phyloP scores from a whole-genome alignment of 2,888 invertebrate species.

The Camponotus fellah region DNA sequence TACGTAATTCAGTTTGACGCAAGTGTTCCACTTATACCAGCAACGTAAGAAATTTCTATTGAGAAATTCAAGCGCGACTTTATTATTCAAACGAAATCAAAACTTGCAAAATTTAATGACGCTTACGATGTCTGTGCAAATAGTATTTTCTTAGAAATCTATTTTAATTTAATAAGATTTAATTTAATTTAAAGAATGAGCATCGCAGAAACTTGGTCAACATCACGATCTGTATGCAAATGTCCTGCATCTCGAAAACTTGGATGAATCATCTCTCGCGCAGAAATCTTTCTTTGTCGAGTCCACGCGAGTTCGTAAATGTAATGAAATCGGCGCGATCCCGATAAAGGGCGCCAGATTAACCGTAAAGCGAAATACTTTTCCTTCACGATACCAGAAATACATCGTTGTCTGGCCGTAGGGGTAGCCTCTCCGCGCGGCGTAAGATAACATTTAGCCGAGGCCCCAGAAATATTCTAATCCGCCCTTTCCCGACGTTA shows the following conservation, averaged over 20 bases:
- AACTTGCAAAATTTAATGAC: conserved; percentile 28
- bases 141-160: conserved; percentile 16
- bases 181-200: conserved; percentile 31
- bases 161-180: conserved; percentile 10
- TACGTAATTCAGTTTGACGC: conserved; percentile 2
- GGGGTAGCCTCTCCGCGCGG: conserved; percentile 55
- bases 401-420: conserved; percentile 52
- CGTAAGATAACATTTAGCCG: conserved; percentile 80
- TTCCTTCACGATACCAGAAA: conserved; percentile 55
- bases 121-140: conserved; percentile 38
- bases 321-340: conserved; percentile 60
- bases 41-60: conserved; percentile 19
- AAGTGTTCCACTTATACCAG: not conserved
- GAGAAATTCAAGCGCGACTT: conserved; percentile 33
- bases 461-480: conserved; percentile 81
- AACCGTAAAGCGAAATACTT: conserved; percentile 51
- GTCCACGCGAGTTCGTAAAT: conserved; percentile 67
- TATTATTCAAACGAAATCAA: conserved; percentile 45
- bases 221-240: conserved; percentile 42
- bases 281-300: conserved; percentile 32
- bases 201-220: conserved; percentile 25
- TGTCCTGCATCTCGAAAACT: not conserved
- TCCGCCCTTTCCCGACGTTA: conserved; percentile 79
- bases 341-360: conserved; percentile 65
- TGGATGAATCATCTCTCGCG: conserved; percentile 41